Base-by-base conservation (phyloP, 1,140 invertebrate species). In the Forficula auricularia region DNA sequence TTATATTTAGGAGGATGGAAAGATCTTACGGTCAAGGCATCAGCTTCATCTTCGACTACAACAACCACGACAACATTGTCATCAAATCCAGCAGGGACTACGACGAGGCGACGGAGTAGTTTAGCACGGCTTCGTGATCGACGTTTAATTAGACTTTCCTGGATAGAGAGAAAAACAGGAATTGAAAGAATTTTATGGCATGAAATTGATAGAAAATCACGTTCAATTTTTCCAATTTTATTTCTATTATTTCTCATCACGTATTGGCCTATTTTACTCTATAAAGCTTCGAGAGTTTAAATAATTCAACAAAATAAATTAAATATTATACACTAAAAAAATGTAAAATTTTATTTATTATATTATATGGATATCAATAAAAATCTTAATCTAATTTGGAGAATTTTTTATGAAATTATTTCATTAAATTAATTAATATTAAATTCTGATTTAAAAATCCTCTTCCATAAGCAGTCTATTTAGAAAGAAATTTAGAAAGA, bases 211-310 rank as follows among this genome's bases (percentile, higher is more conserved):
- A 70, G 72, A 50, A 54, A 74, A 0, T 77, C 74, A 2, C 63
- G 78, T 30, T 66, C 78, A 19, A 68, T 80, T 3, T 83, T 83
- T 55, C 79, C 79, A n/a, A 66, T 68, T 6, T 55, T 82, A 3
- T 83, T 82, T 57, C 63, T 80, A 30, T 58, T 81, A 8, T 82
- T 82, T 57, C 67, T 76, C n/a, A 61, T 76, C 1, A 57, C 80
- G 46, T 82, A 81, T 59, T 82, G 79, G 79, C 76, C 77, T 1
- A 73, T 79, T 36, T 57, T 81, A 16, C 57, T 81, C 16, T 32
- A 48, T n/a, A 48, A 44, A 31, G 31, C 14, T 12, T 31, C 38
- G 4, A 27, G 22, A 10, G 22, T 27, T 10, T 49, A 30, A 51
- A 51, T 3, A 41, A 45, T 48, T 52, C 50, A 34, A 49, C 50